These are phyloP conservation scores for Nautilus pompilius DNA, from an alignment of 1,140 invertebrate species.

Conservation along the genomic window DNA sequence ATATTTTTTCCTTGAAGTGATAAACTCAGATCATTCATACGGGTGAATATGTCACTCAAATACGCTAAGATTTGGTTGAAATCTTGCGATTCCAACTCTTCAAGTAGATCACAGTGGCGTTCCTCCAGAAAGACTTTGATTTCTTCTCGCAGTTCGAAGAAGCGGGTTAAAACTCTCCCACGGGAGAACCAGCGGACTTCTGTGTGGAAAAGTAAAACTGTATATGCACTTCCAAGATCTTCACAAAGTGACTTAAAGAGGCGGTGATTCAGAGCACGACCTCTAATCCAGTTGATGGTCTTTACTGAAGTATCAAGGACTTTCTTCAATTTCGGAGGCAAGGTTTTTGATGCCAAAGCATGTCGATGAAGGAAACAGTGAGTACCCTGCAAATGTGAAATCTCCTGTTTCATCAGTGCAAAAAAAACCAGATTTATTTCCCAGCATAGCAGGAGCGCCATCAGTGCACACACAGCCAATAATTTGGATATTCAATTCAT, in stretches of 20 bases:
- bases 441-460: not conserved
- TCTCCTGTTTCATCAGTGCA: not conserved
- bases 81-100: not conserved
- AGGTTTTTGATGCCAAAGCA: conserved; percentile 1
- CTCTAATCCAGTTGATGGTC: not conserved
- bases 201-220: not conserved
- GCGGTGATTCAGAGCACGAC: not conserved
- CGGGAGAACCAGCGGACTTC: not conserved
- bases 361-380: not conserved
- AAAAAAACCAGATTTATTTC: not conserved
- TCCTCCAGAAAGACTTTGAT: not conserved
- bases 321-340: not conserved
- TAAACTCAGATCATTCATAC: conserved; percentile 1
- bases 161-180: not conserved
- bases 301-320: not conserved
- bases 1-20: not conserved
- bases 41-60: not conserved
- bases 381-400: not conserved
- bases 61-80: conserved; percentile 2
- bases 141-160: not conserved
- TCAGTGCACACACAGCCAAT: conserved; percentile 1
- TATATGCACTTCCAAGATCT: not conserved
- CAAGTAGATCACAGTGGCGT: not conserved
- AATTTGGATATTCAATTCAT: not conserved
- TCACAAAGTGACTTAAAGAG: not conserved